phyloP scores from a whole-genome alignment of 92 coral and sea anemone genomes.

The Epizoanthus illoricatus region DNA sequence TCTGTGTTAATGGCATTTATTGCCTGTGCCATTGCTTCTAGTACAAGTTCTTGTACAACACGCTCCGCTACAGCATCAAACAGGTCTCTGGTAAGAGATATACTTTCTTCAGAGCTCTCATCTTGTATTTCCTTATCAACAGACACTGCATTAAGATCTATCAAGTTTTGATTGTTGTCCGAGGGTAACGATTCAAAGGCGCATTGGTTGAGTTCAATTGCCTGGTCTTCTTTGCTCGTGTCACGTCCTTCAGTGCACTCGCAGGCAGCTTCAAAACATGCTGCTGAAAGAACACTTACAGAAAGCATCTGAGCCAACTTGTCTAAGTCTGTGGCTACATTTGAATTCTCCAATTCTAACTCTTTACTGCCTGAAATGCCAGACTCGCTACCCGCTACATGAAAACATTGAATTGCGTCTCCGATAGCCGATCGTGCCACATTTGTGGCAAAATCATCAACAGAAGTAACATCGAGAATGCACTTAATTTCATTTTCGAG shows the following conservation, averaged over 20 bases:
- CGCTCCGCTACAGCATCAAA: slow-evolving; percentile 4
- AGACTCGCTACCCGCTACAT: slow-evolving; percentile 4
- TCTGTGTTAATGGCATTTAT: neutral
- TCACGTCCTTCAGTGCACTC: neutral
- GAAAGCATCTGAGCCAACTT: slow-evolving; percentile 28
- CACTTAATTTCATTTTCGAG: neutral
- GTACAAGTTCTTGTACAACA: slow-evolving; percentile 21
- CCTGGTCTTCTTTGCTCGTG: neutral
- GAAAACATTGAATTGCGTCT: slow-evolving; percentile 34
- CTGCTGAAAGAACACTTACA: slow-evolving; percentile 2
- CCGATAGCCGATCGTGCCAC: slow-evolving; percentile 46
- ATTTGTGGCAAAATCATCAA: slow-evolving; percentile 57
- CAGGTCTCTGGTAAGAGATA: neutral
- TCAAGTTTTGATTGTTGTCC: slow-evolving; percentile 26
- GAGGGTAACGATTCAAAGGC: neutral
- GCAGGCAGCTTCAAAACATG: slow-evolving; percentile 31
- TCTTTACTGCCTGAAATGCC: neutral
- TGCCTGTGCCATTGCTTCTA: slow-evolving; percentile 22
- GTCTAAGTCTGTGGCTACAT: neutral
- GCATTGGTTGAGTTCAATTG: neutral
- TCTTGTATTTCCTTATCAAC: neutral
- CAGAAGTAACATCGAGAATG: slow-evolving; percentile 21
- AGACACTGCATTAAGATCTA: neutral
- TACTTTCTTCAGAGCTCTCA: neutral
- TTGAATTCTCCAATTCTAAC: neutral